Evolutionary conservation across 2,113 vertebrate species (phyloP), one percentile per base, ranked within the genome.

Genomic region (Panthera uncia): DNA sequence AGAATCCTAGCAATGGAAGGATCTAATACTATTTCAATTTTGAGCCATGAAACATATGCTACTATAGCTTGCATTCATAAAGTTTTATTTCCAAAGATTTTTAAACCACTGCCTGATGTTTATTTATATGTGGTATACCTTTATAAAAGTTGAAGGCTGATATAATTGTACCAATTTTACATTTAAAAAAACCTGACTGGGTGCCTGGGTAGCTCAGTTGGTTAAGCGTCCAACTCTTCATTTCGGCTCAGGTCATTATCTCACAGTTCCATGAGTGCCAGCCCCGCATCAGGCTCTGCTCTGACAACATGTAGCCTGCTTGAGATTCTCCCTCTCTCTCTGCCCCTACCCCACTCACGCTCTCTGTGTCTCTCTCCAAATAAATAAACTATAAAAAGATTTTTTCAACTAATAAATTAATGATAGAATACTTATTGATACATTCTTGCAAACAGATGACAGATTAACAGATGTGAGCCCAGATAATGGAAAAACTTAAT

Each of bases 401-500:
- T 61, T 57, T 61, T 61, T 61, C 25, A 61, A 9, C 57, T 69
- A 89, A 91, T 73, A 96, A 92, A 80, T 87, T 96, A 79, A 55
- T 87, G 38, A 78, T 91, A 76, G 29, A 85, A 45, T 61, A 66
- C 45, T 78, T 45, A 7, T 36, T 82, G 33, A 36, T 87, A 48
- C 73, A 76, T 52, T 94, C 80, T 96, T 95, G 38, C 82, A 76
- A 90, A 87, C 23, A 95, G 38, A 69, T 65, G 50, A 92, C 31
- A 65, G 36, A 86, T 82, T 95, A 94, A 95, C 52, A 89, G 65
- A 69, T 27, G 9, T 31, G 50, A 84, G 10, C 19, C 41, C 65
- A 85, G 68, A 63, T 86, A 79, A 88, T 74, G 71, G 38, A 55
- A 86, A 97, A 94, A 71, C 19, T 90, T 96, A 19, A 57, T 79